These are phyloP conservation scores for Torymus texanus DNA, from an alignment of 2,888 invertebrate genomes.

Conservation along the genomic window DNA sequence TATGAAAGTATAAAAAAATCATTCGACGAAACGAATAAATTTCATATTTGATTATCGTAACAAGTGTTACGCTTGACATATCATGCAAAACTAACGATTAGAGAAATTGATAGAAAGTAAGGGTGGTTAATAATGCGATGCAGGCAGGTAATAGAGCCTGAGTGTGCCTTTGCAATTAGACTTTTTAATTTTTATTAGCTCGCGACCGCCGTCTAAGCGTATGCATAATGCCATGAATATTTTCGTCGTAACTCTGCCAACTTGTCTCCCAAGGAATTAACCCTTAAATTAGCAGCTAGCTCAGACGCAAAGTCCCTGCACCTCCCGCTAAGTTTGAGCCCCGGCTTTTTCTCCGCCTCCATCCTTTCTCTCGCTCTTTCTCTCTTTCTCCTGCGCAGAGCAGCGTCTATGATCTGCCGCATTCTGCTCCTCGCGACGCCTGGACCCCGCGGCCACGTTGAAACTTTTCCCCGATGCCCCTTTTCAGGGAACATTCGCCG, in stretches of 20 bases:
- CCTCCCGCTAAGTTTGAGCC: conserved; percentile 72
- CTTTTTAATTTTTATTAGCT: conserved; percentile 76
- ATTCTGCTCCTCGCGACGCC: conserved; percentile 39
- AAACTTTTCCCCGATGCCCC: conserved; percentile 64
- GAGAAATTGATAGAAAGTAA: conserved; percentile 61
- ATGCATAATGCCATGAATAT: conserved; percentile 76
- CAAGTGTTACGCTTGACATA: conserved; percentile 24
- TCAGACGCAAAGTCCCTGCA: conserved; percentile 73
- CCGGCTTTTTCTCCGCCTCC: conserved; percentile 57
- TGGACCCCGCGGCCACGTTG: conserved; percentile 17
- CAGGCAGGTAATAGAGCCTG: conserved; percentile 60
- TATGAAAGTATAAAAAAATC: no score
- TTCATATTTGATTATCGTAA: neutral
- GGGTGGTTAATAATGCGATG: conserved; percentile 59
- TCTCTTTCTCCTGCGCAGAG: conserved; percentile 4
- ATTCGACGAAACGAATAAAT: no score
- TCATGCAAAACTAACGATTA: conserved; percentile 25
- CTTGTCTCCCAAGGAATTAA: conserved; percentile 76
- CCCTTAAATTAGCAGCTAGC: conserved; percentile 76
- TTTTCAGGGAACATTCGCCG: conserved; percentile 39
- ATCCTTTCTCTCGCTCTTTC: conserved; percentile 30
- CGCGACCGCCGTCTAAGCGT: conserved; percentile 71
- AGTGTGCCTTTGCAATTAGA: conserved; percentile 71
- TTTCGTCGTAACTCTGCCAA: conserved; percentile 75
- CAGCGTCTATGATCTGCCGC: conserved; percentile 50